Base-by-base conservation (phyloP, 2,113 vertebrate species). In the Alethe diademata region DNA sequence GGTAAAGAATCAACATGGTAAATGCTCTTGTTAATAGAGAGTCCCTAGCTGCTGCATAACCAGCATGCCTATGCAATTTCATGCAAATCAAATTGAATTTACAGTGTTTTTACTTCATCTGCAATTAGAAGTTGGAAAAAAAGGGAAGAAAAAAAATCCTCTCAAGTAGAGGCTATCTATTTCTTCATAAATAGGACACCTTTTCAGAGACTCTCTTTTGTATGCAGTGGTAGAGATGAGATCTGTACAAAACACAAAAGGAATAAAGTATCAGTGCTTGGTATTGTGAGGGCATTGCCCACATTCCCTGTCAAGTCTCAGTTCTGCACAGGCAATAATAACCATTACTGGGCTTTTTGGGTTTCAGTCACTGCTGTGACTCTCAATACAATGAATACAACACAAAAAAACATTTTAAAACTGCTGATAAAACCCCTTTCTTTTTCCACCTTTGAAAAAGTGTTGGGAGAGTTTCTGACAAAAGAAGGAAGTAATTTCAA, bases 181-280 rank as follows among this genome's bases (percentile, higher is more conserved):
- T 96, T 88, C 87, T 94, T 91, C 88, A 88, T 90, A 96, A 96
- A 95, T 96, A 95, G 95, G 92, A 82, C 94, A 96, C 54, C 89
- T 93, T 93, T 97, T 95, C 93, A 96, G 88, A 93, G 72, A 12
- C 14, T 70, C 11, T 71, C 88, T 80, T 96, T 94, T 95, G 76
- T 82, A 80, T 82, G 74, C 71, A 62, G 72, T 71, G 78, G 62
- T 62, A 90, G 71, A 82, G 87, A 93, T 95, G 94, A 95, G 94
- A 93, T 90, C 79, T 76, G 70, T 79, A 90, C 62, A 71, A 90
- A 88, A 82, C 53, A 97, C 92, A 97, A 95, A 97, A 89, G 88
- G 80, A 92, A 93, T 95, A 92, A 97, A 94, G 81, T 94, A 76
- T 78, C 88, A 79, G 74, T 45, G 69, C 84, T 78, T 14, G 5